A percentile compares a stretch with the other conserved stretches of the same genome.
Evolutionary conservation across 37 sponge, comb jelly and placozoan genomes (phyloP).

Genomic region (Diacarnus erythraeanus): DNA sequence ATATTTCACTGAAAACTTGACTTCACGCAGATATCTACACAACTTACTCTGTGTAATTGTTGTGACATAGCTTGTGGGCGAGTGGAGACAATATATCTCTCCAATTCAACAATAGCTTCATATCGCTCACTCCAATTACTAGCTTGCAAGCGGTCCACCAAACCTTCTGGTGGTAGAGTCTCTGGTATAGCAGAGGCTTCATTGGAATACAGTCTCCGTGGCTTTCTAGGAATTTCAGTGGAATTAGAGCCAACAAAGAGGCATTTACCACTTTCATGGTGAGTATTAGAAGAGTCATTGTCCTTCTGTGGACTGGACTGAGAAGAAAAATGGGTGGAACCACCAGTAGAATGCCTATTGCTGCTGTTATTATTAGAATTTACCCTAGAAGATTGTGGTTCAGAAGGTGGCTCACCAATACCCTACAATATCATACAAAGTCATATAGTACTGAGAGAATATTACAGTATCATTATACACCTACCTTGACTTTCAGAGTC

Average conservation of each 20-base stretch:
- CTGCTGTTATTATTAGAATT: background rate
- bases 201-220: background rate
- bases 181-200: background rate
- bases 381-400: slow-evolving; percentile 24
- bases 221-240: background rate
- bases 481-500: slow-evolving; percentile 68
- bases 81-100: slow-evolving; percentile 26
- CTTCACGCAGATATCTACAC: background rate
- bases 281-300: background rate
- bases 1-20: background rate
- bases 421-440: slow-evolving; percentile 48
- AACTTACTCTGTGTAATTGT: slow-evolving; percentile 43
- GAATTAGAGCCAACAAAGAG: background rate
- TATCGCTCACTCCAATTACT: slow-evolving; percentile 74
- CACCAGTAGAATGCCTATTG: slow-evolving; percentile 34
- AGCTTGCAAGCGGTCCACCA: slow-evolving; percentile 47
- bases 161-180: slow-evolving; percentile 27
- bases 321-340: slow-evolving; percentile 4
- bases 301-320: background rate
- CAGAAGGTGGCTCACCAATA: slow-evolving; percentile 71
- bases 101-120: slow-evolving; percentile 58
- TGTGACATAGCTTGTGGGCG: slow-evolving; percentile 28
- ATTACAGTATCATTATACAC: background rate
- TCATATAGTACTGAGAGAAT: background rate
- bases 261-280: background rate